A percentile compares a stretch with the other conserved stretches of the same genome.
Evolutionary conservation across 2,113 vertebrate species (phyloP).

Genomic region (Phaethon lepturus): DNA sequence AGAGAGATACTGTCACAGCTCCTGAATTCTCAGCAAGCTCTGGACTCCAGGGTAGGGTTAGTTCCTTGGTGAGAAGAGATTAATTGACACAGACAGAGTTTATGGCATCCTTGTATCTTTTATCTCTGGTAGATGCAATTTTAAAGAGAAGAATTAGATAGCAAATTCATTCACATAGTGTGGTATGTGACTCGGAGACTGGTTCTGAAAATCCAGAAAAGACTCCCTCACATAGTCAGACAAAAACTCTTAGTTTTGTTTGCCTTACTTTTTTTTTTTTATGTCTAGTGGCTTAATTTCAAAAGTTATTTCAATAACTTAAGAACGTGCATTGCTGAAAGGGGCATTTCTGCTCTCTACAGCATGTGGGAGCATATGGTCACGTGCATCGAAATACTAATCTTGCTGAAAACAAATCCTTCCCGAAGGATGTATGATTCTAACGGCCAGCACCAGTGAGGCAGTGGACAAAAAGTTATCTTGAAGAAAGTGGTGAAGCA

Average conservation of each 20-base stretch:
- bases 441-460: not conserved
- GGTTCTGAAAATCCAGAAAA: not conserved
- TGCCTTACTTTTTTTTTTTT: not conserved
- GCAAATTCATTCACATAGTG: not conserved
- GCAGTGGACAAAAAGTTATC: not conserved
- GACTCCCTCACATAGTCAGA: not conserved
- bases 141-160: not conserved
- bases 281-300: not conserved
- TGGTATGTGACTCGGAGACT: not conserved
- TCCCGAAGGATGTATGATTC: not conserved
- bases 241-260: not conserved
- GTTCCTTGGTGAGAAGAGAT: slow-evolving; percentile 39
- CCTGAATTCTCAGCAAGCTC: slow-evolving; percentile 40
- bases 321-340: not conserved
- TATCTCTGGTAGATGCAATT: not conserved
- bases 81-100: not conserved
- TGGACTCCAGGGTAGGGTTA: slow-evolving; percentile 10
- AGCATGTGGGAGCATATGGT: not conserved
- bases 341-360: not conserved
- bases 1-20: slow-evolving; percentile 30
- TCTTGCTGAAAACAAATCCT: not conserved
- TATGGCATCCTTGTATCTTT: not conserved
- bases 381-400: not conserved
- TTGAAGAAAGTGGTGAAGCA: not conserved
- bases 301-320: not conserved